A percentile compares a stretch with the other conserved stretches of the same genome.
phyloP scores from a whole-genome alignment of 1,140 invertebrate species.

The Eueides isabella region DNA sequence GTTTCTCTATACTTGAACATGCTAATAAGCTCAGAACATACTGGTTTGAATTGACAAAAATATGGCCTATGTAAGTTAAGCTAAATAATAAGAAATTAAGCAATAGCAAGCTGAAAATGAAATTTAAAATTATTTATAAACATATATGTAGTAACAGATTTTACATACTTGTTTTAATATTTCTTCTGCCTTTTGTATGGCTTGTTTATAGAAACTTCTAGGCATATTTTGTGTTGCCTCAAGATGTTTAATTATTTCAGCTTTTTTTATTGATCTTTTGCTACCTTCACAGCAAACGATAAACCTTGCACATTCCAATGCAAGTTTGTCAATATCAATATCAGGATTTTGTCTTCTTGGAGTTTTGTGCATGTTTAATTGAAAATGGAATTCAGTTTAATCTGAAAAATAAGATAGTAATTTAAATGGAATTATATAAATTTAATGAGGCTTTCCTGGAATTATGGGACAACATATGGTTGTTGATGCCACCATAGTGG shows the following conservation, averaged over 20 bases:
- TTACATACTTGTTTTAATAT: not conserved
- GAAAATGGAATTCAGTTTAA: not conserved
- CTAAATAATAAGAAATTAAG: no score
- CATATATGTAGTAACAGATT: no score
- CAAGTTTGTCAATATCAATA: not conserved
- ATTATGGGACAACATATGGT: no score
- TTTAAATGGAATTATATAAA: no score
- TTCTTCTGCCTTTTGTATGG: not conserved
- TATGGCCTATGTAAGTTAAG: no score
- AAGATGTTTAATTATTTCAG: not conserved
- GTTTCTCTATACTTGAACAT: no score
- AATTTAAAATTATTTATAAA: no score
- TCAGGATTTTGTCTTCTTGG: not conserved
- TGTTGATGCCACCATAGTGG: no score
- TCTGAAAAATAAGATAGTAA: not conserved
- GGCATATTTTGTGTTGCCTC: not conserved
- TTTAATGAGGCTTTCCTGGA: no score
- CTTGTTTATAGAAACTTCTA: not conserved
- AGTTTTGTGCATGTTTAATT: not conserved
- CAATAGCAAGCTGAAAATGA: no score
- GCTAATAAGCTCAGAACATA: no score
- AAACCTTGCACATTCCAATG: conserved; percentile 8
- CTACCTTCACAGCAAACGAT: not conserved
- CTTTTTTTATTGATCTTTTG: not conserved
- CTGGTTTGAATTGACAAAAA: no score